Evolutionary conservation across 2,888 invertebrate genomes (phyloP).

Genomic region (Steromphala cineraria): DNA sequence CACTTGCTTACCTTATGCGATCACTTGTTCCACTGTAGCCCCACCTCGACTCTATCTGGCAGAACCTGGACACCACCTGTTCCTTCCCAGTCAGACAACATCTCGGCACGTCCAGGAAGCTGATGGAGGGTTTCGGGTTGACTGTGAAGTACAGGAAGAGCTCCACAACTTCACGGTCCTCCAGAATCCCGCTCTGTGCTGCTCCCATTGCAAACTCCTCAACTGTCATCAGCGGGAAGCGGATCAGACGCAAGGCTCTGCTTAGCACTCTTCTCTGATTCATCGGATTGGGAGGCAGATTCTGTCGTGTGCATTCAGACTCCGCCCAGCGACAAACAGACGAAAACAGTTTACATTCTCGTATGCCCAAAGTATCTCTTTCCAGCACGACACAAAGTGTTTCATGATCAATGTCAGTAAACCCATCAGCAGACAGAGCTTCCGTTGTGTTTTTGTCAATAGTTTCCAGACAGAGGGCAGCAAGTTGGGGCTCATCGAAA

Average conservation of each 20-base stretch:
- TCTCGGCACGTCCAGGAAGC: slow-evolving; percentile 82
- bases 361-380: slow-evolving; percentile 86
- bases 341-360: slow-evolving; percentile 86
- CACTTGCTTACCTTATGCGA: slow-evolving; percentile 81
- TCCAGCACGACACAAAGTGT: slow-evolving; percentile 86
- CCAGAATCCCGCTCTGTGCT: slow-evolving; percentile 82
- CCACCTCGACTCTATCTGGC: slow-evolving; percentile 87
- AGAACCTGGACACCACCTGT: slow-evolving; percentile 84
- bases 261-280: slow-evolving; percentile 84
- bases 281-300: slow-evolving; percentile 81
- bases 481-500: slow-evolving; percentile 88
- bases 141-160: slow-evolving; percentile 78
- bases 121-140: slow-evolving; percentile 85
- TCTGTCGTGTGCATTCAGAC: slow-evolving; percentile 82
- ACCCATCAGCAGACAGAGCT: slow-evolving; percentile 86
- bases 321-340: slow-evolving; percentile 74
- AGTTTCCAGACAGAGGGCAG: slow-evolving; percentile 87
- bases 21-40: slow-evolving; percentile 90
- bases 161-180: slow-evolving; percentile 85
- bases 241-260: slow-evolving; percentile 83
- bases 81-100: slow-evolving; percentile 88
- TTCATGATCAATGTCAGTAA: slow-evolving; percentile 87
- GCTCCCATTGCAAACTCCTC: slow-evolving; percentile 87
- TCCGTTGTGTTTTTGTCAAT: slow-evolving; percentile 90
- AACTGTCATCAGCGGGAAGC: slow-evolving; percentile 89